Conservation (phyloP, 1,140 invertebrate genomes). For the Agrypnia vestita region DNA sequence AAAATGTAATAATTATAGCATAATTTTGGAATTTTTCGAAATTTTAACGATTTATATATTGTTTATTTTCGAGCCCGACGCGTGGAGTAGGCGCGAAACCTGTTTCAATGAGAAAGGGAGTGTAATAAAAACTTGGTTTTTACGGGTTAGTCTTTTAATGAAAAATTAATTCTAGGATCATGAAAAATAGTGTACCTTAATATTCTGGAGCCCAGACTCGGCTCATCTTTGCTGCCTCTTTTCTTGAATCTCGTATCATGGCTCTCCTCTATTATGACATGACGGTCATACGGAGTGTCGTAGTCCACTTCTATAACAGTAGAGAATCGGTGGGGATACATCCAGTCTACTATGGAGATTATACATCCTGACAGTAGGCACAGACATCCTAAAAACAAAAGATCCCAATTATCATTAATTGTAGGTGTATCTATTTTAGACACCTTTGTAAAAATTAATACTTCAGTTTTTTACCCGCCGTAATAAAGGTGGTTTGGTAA, state of each 20-base stretch:
- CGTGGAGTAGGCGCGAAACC: no score
- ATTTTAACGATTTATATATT: no score
- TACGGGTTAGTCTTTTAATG: neutral
- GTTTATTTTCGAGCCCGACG: no score
- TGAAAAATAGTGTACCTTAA: constrained; percentile 67
- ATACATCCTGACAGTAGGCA: constrained; percentile 84
- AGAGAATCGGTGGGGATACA: constrained; percentile 93
- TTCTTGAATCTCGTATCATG: constrained; percentile 82
- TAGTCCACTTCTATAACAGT: constrained; percentile 95
- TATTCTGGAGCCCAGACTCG: constrained; percentile 76
- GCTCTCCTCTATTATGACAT: constrained; percentile 93
- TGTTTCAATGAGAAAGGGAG: no score
- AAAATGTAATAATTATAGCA: no score
- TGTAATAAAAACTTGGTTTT: no score
- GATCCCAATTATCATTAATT: no score
- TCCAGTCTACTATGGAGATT: constrained; percentile 86
- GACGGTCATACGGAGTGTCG: constrained; percentile 93
- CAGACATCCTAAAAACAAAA: constrained; percentile 77
- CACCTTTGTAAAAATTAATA: no score
- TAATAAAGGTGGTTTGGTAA: no score
- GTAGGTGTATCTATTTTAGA: no score
- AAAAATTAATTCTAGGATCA: neutral
- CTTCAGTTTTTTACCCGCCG: no score
- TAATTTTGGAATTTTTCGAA: no score
- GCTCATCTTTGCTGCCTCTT: constrained; percentile 77